phyloP scores from a whole-genome alignment of 2,113 vertebrate genomes.

The Indicator indicator region DNA sequence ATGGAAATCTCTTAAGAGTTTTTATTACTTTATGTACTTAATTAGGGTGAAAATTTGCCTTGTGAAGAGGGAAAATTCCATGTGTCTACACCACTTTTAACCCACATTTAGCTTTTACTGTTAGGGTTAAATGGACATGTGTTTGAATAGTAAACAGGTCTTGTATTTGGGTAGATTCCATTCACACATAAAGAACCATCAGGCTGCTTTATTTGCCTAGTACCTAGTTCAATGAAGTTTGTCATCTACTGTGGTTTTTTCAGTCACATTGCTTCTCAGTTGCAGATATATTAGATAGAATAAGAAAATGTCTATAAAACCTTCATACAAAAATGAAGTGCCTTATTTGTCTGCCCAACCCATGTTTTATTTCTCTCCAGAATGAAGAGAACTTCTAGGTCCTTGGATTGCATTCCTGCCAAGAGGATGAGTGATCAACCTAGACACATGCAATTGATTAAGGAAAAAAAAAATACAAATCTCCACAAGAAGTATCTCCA shows the following conservation, averaged over 20 bases:
- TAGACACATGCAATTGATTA: background rate
- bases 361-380: background rate
- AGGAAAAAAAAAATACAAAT: background rate
- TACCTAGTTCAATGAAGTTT: background rate
- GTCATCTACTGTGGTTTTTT: background rate
- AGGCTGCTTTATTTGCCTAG: background rate
- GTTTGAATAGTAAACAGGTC: background rate
- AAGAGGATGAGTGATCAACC: background rate
- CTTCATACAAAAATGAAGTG: background rate
- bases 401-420: background rate
- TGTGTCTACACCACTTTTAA: background rate
- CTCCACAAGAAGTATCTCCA: background rate
- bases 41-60: background rate
- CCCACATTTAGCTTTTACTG: background rate
- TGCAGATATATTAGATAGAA: background rate
- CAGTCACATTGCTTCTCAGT: background rate
- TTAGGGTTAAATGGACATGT: background rate
- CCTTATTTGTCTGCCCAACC: background rate
- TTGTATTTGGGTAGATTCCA: background rate
- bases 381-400: background rate
- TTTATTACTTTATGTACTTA: too few species aligned
- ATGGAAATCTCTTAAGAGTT: background rate
- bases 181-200: background rate
- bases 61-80: background rate
- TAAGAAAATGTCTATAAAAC: background rate